A percentile compares a stretch with the other conserved stretches of the same genome.
phyloP scores from a whole-genome alignment of 64 coral and sea anemone genomes.

The Trachythela sp. region DNA sequence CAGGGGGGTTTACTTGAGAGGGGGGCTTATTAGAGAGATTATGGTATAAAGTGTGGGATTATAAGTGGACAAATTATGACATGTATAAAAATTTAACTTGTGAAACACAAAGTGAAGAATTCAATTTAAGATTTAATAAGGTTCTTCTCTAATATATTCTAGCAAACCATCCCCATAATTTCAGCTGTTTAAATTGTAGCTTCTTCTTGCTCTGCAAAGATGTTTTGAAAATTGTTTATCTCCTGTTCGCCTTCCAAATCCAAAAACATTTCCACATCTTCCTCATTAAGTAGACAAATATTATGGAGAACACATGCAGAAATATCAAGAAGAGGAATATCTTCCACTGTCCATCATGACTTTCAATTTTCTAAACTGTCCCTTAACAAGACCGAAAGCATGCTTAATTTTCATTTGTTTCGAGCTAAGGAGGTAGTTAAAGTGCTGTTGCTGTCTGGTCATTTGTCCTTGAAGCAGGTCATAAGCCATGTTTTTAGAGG shows the following conservation, averaged over 20 bases:
- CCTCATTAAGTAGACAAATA: constrained; percentile 7
- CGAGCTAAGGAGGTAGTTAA: background rate
- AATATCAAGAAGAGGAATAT: background rate
- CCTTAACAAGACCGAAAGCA: background rate
- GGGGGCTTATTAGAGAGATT: no score
- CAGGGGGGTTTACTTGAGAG: no score
- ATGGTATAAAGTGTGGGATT: no score
- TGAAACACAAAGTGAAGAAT: no score
- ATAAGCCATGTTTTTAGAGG: constrained; percentile 56
- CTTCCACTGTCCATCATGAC: constrained; percentile 4
- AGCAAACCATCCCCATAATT: background rate
- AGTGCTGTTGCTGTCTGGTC: background rate
- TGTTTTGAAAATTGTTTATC: background rate
- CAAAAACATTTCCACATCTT: background rate
- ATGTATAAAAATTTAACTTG: no score
- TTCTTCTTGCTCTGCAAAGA: background rate
- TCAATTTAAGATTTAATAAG: no score
- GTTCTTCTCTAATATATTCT: no score
- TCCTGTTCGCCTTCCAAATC: background rate
- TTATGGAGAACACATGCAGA: background rate
- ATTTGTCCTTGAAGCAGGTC: constrained; percentile 40
- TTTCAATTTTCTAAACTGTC: background rate
- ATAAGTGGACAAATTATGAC: no score
- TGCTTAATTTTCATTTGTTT: background rate
- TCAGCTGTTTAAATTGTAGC: background rate